Percentiles rank a stretch among this genome's conserved stretches.
Conservation (phyloP, 2,113 vertebrate genomes). For the Atractosteus spatula region DNA sequence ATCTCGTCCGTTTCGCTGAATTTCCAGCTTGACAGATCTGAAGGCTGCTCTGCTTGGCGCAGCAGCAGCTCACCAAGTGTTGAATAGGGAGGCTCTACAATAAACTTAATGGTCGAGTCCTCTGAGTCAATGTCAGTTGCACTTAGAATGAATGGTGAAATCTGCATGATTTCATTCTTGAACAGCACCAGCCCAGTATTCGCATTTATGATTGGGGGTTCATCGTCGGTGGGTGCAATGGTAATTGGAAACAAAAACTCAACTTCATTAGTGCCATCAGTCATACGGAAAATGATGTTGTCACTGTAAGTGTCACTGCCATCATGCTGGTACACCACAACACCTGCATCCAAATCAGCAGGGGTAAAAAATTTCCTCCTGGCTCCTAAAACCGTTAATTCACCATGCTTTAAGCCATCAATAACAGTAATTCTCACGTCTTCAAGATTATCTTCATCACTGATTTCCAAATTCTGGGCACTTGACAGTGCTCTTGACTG, state of each 20-base stretch:
- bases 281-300: constrained; percentile 73
- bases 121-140: constrained; percentile 76
- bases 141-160: constrained; percentile 74
- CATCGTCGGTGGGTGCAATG: constrained; percentile 72
- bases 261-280: constrained; percentile 68
- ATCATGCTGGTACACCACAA: constrained; percentile 73
- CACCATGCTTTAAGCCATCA: constrained; percentile 64
- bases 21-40: constrained; percentile 54
- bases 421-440: constrained; percentile 65
- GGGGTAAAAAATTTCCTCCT: constrained; percentile 64
- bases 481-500: constrained; percentile 67
- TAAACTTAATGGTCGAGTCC: constrained; percentile 67
- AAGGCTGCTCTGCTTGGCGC: constrained; percentile 57
- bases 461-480: constrained; percentile 66
- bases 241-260: constrained; percentile 76
- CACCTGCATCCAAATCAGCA: constrained; percentile 58
- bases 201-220: constrained; percentile 67
- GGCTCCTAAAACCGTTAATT: constrained; percentile 54
- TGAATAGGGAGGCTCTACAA: constrained; percentile 55
- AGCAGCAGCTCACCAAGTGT: constrained; percentile 63
- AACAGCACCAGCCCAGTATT: constrained; percentile 66
- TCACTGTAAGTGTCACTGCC: constrained; percentile 76
- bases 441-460: constrained; percentile 68
- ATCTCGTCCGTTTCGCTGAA: constrained; percentile 63
- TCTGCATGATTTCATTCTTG: constrained; percentile 68